Percentiles rank a stretch among this genome's conserved stretches.
Evolutionary conservation across 2,888 invertebrate species (phyloP).

Genomic region (Cyaniris semiargus): DNA sequence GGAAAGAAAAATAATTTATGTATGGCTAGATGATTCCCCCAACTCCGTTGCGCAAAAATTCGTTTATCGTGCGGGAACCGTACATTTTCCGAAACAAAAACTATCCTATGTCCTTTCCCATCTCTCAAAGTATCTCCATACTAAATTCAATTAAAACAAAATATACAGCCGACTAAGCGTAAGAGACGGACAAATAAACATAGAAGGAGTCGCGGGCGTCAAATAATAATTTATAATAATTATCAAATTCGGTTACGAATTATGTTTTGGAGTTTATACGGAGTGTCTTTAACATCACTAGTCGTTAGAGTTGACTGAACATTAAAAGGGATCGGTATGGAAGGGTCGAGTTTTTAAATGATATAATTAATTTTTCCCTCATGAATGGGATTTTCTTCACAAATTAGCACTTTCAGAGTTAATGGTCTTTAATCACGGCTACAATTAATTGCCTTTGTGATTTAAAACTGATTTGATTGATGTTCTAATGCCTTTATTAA

Average conservation of each 20-base stretch:
- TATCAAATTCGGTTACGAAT: not conserved
- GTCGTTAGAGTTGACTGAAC: not conserved
- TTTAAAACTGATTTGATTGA: not conserved
- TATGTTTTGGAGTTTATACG: not conserved
- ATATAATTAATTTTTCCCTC: conserved; percentile 17
- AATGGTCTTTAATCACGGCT: not conserved
- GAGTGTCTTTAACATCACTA: not conserved
- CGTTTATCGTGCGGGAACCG: too few relatives aligned
- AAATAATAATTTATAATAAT: not conserved
- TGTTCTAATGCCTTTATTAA: not conserved
- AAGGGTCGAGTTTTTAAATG: conserved; percentile 15
- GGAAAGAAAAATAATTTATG: too few relatives aligned
- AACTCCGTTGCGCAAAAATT: too few relatives aligned
- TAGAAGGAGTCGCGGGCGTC: too few relatives aligned
- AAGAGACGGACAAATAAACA: too few relatives aligned
- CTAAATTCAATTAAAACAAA: too few relatives aligned
- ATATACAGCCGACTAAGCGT: too few relatives aligned
- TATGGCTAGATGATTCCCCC: too few relatives aligned
- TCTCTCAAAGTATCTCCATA: too few relatives aligned
- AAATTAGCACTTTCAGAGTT: conserved; percentile 18
- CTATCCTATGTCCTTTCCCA: too few relatives aligned
- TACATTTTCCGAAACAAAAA: too few relatives aligned
- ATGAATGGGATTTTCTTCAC: conserved; percentile 11
- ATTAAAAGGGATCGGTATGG: conserved; percentile 14
- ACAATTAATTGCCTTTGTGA: not conserved